Conservation (phyloP, 2,113 vertebrate genomes). For the Ginglymostoma cirratum region DNA sequence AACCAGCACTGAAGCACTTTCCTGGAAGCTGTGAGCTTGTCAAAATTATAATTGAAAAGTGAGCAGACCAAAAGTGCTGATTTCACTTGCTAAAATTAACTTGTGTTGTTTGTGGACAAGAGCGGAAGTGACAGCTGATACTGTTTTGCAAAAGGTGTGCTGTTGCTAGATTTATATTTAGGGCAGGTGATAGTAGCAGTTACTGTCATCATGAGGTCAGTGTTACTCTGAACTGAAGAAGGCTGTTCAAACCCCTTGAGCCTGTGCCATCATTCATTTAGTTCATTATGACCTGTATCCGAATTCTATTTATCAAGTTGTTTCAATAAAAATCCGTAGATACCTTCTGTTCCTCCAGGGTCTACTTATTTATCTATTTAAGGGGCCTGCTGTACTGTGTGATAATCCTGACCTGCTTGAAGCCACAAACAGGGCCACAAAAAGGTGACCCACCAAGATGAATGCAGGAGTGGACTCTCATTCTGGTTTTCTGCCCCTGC, state of each 20-base stretch:
- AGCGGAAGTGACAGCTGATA: neutral
- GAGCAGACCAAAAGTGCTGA: neutral
- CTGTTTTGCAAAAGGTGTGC: neutral
- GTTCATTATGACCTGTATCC: neutral
- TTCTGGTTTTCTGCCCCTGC: neutral
- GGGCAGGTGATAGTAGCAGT: neutral
- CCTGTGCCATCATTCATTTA: neutral
- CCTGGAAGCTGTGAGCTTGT: constrained; percentile 6
- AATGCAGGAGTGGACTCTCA: neutral
- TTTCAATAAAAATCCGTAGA: neutral
- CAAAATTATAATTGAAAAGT: constrained; percentile 23
- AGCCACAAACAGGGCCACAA: neutral
- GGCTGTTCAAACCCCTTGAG: neutral
- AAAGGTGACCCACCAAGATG: too few species aligned
- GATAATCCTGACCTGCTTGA: neutral
- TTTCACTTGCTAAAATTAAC: constrained; percentile 26
- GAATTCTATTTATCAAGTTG: too few species aligned
- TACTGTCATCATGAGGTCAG: constrained; percentile 5
- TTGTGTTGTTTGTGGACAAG: neutral
- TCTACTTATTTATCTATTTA: neutral
- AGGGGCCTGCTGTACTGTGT: neutral
- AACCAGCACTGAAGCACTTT: neutral
- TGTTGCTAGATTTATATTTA: neutral
- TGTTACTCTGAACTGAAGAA: neutral
- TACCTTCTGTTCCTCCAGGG: neutral